phyloP scores from a whole-genome alignment of 2,113 vertebrate species.

The Gila orcuttii region DNA sequence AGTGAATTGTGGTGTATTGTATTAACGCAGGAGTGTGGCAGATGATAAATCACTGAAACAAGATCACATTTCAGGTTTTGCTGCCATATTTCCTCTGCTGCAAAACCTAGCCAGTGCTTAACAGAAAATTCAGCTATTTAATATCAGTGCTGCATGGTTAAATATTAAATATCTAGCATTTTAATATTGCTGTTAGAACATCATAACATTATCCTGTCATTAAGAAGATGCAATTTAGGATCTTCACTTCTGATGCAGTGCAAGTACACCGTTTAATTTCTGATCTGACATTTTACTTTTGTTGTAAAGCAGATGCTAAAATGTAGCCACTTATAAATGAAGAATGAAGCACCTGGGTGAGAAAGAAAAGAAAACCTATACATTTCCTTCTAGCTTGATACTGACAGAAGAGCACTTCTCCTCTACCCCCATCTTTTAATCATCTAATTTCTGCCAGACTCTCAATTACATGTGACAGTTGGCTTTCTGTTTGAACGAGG shows the following conservation, averaged over 20 bases:
- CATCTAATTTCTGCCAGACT: constrained; percentile 41
- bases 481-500: constrained; percentile 31
- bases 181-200: constrained; percentile 16
- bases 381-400: constrained; percentile 2
- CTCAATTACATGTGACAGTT: constrained; percentile 42
- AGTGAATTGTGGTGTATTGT: constrained; percentile 31
- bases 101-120: not conserved
- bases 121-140: not conserved
- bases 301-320: not conserved
- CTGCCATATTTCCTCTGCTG: not conserved
- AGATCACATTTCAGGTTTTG: constrained; percentile 37
- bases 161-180: constrained; percentile 17
- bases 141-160: constrained; percentile 2
- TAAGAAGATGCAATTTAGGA: not conserved
- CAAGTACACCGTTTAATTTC: not conserved
- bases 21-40: constrained; percentile 24
- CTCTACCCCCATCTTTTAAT: constrained; percentile 31
- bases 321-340: constrained; percentile 1
- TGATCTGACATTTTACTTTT: not conserved
- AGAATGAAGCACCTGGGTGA: constrained; percentile 12
- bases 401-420: constrained; percentile 8
- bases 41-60: constrained; percentile 39
- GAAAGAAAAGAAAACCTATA: constrained; percentile 10
- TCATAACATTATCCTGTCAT: not conserved
- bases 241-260: not conserved